Evolutionary conservation across 2,113 vertebrate species (phyloP).

Genomic region (Phainopepla nitens): DNA sequence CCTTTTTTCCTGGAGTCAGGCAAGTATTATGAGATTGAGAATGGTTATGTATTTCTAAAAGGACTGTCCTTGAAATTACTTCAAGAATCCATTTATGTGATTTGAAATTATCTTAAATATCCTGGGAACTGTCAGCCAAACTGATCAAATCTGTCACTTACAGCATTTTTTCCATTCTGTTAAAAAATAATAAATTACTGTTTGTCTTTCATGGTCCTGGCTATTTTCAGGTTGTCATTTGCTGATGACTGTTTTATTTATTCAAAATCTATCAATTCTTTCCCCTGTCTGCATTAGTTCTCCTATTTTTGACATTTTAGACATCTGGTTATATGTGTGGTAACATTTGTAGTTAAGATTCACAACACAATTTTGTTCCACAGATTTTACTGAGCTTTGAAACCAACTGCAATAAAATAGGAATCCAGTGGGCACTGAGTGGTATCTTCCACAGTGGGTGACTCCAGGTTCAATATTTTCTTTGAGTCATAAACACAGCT

Average conservation of each 20-base stretch:
- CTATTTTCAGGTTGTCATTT: slow-evolving; percentile 13
- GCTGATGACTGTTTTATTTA: slow-evolving; percentile 56
- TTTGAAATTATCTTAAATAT: neutral
- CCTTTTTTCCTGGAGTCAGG: neutral
- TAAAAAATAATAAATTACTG: slow-evolving; percentile 28
- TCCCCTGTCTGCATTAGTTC: neutral
- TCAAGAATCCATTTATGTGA: neutral
- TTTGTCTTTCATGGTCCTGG: neutral
- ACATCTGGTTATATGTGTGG: neutral
- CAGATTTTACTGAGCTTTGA: neutral
- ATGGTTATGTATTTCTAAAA: neutral
- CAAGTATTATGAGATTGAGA: neutral
- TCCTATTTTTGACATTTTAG: slow-evolving; percentile 29
- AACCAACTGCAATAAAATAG: neutral
- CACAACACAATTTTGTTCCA: slow-evolving; percentile 14
- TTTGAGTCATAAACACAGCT: neutral
- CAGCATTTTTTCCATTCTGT: neutral
- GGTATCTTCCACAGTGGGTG: neutral
- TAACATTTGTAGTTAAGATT: neutral
- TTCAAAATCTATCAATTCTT: slow-evolving; percentile 15
- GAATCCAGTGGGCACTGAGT: neutral
- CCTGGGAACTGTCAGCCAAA: neutral
- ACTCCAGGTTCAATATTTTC: neutral
- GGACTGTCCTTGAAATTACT: neutral
- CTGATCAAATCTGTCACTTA: neutral